phyloP scores from a whole-genome alignment of 2,113 vertebrate genomes.

The Pygoscelis antarcticus region DNA sequence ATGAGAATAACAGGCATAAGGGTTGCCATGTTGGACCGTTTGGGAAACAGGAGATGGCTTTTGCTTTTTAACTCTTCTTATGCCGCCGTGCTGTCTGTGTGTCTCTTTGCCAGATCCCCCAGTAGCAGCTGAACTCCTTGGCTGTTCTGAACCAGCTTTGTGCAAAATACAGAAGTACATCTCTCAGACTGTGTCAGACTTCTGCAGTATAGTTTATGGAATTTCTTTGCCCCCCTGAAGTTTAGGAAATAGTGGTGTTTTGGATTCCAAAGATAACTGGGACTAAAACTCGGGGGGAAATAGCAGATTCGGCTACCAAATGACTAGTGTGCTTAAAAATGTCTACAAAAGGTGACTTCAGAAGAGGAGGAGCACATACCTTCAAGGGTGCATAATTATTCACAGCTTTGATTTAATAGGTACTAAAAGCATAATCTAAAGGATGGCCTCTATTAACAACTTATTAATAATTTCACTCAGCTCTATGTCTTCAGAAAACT shows the following conservation, averaged over 20 bases:
- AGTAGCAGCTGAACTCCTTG: background rate
- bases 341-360: background rate
- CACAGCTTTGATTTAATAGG: conserved; percentile 30
- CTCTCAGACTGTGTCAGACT: background rate
- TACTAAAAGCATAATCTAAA: conserved; percentile 27
- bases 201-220: background rate
- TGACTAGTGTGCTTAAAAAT: background rate
- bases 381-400: background rate
- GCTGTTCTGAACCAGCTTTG: background rate
- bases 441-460: conserved; percentile 30
- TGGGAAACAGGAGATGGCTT: background rate
- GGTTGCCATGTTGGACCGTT: background rate
- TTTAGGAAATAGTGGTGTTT: background rate
- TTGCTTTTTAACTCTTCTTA: background rate
- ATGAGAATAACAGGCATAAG: background rate
- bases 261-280: background rate
- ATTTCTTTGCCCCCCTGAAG: background rate
- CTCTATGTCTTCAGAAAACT: background rate
- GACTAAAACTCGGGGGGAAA: background rate
- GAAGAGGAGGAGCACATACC: background rate
- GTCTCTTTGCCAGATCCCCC: background rate
- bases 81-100: background rate
- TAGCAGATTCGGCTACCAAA: background rate
- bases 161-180: background rate
- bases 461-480: conserved; percentile 33